Conservation (phyloP, 2,797 vertebrate species). For the Crypturellus tataupa region DNA sequence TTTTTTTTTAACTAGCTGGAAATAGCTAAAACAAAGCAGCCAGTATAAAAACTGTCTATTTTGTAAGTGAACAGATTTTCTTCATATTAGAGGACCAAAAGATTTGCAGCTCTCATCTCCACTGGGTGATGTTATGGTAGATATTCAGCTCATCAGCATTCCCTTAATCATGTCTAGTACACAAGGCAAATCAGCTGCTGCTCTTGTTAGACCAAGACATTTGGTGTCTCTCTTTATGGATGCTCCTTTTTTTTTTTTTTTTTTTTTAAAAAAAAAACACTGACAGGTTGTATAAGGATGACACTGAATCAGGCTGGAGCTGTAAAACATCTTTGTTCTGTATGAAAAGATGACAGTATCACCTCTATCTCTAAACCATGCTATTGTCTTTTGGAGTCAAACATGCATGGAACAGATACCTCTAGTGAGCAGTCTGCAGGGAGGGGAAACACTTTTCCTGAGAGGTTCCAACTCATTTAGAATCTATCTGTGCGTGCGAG, state of each 20-base stretch:
- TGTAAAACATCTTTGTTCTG: background rate
- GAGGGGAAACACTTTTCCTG: background rate
- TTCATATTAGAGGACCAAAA: background rate
- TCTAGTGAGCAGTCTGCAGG: background rate
- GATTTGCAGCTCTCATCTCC: background rate
- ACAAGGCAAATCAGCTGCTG: background rate
- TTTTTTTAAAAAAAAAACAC: background rate
- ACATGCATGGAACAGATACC: background rate
- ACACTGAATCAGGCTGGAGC: background rate
- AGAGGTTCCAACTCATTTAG: slow-evolving; percentile 7
- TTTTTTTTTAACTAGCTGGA: background rate
- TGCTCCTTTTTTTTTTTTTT: background rate
- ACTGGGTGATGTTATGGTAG: background rate
- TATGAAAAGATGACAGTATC: background rate
- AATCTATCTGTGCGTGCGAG: background rate
- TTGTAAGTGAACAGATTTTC: background rate
- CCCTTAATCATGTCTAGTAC: background rate
- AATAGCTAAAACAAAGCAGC: background rate
- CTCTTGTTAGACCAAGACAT: background rate
- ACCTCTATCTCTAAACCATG: background rate
- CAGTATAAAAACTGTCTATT: background rate
- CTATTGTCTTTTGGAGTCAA: background rate
- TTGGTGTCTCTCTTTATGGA: background rate
- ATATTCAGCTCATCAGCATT: background rate
- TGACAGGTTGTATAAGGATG: background rate